Evolutionary conservation across 2,888 invertebrate species (phyloP).

Genomic region (Gandaritis pyraliata): DNA sequence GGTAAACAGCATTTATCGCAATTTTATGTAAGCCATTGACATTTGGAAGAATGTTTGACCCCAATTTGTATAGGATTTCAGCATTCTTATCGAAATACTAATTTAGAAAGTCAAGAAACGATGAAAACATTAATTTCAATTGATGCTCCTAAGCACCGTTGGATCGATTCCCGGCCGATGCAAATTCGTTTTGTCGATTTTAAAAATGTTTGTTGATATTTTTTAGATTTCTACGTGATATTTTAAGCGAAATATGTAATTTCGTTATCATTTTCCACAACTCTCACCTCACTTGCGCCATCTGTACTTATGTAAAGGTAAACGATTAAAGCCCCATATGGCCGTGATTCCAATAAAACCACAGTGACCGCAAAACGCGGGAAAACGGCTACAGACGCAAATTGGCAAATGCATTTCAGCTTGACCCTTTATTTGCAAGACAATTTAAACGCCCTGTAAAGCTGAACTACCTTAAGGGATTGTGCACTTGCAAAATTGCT

Average conservation of each 20-base stretch:
- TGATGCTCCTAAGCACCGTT: constrained; percentile 3
- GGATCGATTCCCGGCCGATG: constrained; percentile 85
- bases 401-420: constrained; percentile 44
- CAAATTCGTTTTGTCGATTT: constrained; percentile 36
- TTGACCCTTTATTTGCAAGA: constrained; percentile 46
- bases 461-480: constrained; percentile 21
- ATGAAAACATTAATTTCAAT: neutral
- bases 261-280: neutral
- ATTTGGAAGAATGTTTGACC: no score
- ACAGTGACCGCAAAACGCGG: constrained; percentile 39
- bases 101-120: neutral
- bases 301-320: constrained; percentile 15
- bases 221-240: no score
- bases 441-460: constrained; percentile 38
- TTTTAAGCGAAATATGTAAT: no score
- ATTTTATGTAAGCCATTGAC: constrained; percentile 47
- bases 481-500: neutral
- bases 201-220: no score
- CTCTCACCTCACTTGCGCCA: constrained; percentile 48
- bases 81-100: no score
- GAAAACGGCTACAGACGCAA: constrained; percentile 33
- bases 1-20: constrained; percentile 48
- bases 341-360: constrained; percentile 45
- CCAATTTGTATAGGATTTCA: no score
- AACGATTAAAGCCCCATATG: constrained; percentile 23